These are phyloP conservation scores for Lutjanus argentimaculatus DNA, from an alignment of 2,797 vertebrate genomes.

Conservation along the genomic window DNA sequence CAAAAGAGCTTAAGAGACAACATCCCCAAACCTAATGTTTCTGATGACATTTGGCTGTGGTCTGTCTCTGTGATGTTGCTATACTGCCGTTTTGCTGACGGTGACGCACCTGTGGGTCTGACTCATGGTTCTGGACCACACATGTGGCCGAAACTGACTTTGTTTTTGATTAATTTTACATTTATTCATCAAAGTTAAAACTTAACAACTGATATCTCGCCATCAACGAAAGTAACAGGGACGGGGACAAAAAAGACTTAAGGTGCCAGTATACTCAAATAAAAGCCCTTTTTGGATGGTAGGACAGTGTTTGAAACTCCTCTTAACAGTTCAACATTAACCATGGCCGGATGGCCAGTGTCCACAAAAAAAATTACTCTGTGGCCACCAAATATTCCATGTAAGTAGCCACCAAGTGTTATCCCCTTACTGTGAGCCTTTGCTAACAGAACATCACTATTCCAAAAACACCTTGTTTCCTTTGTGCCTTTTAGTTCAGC, in stretches of 20 bases:
- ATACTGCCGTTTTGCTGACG: not conserved
- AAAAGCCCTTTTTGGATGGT: not conserved
- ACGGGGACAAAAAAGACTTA: not conserved
- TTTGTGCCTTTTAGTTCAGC: no score
- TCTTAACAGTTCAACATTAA: no score
- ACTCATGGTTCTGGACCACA: not conserved
- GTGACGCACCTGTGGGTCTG: not conserved
- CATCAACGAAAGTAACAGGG: not conserved
- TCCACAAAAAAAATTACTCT: no score
- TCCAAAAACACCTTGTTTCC: no score
- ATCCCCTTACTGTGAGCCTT: no score
- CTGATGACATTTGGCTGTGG: not conserved
- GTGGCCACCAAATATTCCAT: no score
- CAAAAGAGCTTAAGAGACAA: not conserved
- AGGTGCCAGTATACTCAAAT: not conserved
- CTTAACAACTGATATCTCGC: not conserved
- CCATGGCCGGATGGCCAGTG: no score
- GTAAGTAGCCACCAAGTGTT: no score
- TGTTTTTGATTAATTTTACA: not conserved
- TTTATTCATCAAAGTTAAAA: not conserved
- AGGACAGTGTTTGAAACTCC: no score
- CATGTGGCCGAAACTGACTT: not conserved
- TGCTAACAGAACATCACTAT: no score
- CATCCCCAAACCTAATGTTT: not conserved
- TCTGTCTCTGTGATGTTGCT: not conserved